Conservation (phyloP, 2,888 invertebrate genomes). For the Blastobasis lacticolella region DNA sequence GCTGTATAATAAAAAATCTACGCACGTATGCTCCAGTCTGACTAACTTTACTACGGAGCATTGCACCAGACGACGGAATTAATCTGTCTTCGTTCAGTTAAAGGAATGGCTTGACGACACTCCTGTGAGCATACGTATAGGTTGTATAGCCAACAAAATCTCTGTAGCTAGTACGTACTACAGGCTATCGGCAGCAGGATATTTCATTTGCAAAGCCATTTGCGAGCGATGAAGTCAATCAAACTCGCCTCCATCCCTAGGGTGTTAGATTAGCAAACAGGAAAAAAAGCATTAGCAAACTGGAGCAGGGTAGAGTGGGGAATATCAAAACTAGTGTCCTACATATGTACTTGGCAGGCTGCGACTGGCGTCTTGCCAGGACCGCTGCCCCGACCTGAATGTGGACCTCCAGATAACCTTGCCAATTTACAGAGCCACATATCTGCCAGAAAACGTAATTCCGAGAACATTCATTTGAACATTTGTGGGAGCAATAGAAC, state of each 20-base stretch:
- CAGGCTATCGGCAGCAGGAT: no score
- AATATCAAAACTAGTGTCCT: constrained; percentile 44
- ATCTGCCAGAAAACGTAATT: constrained; percentile 1
- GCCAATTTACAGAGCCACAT: constrained; percentile 21
- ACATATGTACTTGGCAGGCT: constrained; percentile 45
- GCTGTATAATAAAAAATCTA: no score
- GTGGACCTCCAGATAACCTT: constrained; percentile 31
- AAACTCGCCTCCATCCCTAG: not conserved
- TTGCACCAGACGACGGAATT: no score
- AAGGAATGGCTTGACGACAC: no score
- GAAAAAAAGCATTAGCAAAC: constrained; percentile 7
- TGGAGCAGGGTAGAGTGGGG: constrained; percentile 21
- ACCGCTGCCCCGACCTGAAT: constrained; percentile 19
- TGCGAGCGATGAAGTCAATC: not conserved
- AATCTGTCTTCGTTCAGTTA: no score
- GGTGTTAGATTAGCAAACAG: not conserved
- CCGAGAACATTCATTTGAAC: constrained; percentile 1
- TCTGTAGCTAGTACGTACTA: no score
- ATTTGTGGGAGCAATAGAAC: not conserved
- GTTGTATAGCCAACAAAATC: no score
- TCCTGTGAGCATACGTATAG: no score
- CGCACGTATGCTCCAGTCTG: no score
- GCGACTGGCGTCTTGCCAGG: constrained; percentile 52
- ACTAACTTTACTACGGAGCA: no score
- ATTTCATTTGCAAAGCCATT: no score